Base-by-base conservation (phyloP, 2,797 vertebrate genomes). In the Podargus strigoides region DNA sequence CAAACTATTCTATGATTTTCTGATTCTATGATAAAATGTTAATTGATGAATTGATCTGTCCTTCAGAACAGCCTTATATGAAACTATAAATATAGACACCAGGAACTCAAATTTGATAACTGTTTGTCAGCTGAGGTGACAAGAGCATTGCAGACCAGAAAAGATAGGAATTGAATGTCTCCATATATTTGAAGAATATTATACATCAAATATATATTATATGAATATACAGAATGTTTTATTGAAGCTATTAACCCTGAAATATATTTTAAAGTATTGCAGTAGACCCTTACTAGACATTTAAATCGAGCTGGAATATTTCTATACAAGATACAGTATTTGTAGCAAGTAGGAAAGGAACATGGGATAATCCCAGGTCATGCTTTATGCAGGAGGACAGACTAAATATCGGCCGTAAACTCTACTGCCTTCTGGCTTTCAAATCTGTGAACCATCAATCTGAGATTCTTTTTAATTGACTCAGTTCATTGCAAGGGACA, bases 401-500 rank as follows among this genome's bases (percentile, higher is more conserved):
- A 82, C 70, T 93, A 89, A 94, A 89, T 30, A 66, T 8, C 59
- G 32, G 12, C 41, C 18, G 76, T 42, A 84, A 86, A 67, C n/a
- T n/a, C 17, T 93, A 10, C 36, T 90, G 50, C 22, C 22, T 95
- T 90, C 50, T 84, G 69, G 13, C 34, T 93, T 89, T 66, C 42
- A 79, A 66, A 92, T 59, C 42, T 30, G 21, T 62, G 72, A 82
- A 41, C 85, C 79, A 76, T 90, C 59, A 76, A 9, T 66, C 28
- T 78, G 39, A 88, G 16, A 62, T 76, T 47, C 14, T 63, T 82
- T 94, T 64, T 46, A 82, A 85, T 79, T 91, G 70, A 74, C 39
- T 86, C 41, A 41, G 17, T 42, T 85, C 47, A 27, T 62, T 74
- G 7, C 37, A 75, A 83, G 36, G 14, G 24, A 80, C 18, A 70